Base-by-base conservation (phyloP, 2,797 vertebrate species). In the Pseudocheirus occidentalis region DNA sequence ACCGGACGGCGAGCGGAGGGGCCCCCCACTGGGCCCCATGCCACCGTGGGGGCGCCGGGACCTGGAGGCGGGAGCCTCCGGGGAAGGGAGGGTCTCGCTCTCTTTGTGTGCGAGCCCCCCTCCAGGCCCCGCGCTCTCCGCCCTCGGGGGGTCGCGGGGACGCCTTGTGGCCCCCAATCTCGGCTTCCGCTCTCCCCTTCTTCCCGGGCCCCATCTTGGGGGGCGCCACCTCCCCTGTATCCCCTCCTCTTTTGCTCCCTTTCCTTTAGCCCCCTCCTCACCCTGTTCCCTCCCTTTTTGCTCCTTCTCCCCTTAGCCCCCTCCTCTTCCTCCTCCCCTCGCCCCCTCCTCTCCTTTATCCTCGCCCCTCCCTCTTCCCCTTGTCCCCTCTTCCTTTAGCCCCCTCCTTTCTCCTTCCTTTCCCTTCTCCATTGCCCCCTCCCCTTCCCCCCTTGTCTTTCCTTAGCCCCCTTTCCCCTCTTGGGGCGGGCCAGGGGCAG, bases 101-200 rank as follows among this genome's bases (percentile, higher is more conserved):
- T 52, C 98, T 98, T 97, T 97, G 98, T 97, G 97, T 95, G 91
- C 56, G 10, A 90, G 59, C 27, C 90, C 40, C n/a, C 14, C 55
- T n/a, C n/a, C 13, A 50, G 28, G 89, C 12, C 89, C 89, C 66
- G 66, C 66, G 66, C n/a, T 81, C 18, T 46, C n/a, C n/a, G 66
- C n/a, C 21, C 11, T 92, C 58, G 28, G n/a, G 40, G 91, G 58
- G 27, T 21, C 52, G 3, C 5, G 55, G n/a, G 91, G 0, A 16
- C 9, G 54, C 46, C 16, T 0, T 16, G 62, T 21, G 0, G 87
- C 50, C 95, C 95, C 58, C 12, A 73, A 93, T 94, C 3, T 87
- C 94, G 53, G 94, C 92, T 91, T 50, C 89, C 31, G 66, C n/a
- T 21, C 28, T 13, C 55, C 81, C 55, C n/a, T 29, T 13, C 50